Evolutionary conservation across 2,113 vertebrate genomes (phyloP), one percentile per base, ranked within the genome.

Genomic region (Pavo muticus): DNA sequence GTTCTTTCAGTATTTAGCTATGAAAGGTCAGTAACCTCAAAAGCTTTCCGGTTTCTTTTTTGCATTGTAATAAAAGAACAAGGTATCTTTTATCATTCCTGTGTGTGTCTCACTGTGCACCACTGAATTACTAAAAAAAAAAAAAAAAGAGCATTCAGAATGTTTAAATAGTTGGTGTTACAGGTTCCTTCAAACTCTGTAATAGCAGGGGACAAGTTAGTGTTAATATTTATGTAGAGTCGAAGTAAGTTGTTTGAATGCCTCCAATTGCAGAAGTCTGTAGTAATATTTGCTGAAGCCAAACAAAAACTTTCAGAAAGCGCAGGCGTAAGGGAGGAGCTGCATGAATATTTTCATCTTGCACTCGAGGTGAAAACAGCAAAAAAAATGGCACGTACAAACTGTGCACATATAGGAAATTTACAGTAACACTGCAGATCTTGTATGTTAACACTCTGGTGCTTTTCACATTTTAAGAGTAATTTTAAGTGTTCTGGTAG

Each of bases 281-380:
- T 23, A 45, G 83, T 67, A 91, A 77, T 94, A 84, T 95, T 95
- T 96, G 75, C 69, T 77, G 83, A 93, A 93, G 92, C 64, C 79
- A 93, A 88, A 86, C 42, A 80, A 71, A 91, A 88, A 16, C 68
- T 59, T 59, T 2, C 32, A 60, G 72, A 35, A 86, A 92, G 83
- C 65, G 47, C 25, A 59, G 83, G n/a, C 85, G 84, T 67, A 80
- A 90, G 68, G 93, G 75, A 80, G 85, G 67, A 80, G 45, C 60
- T 0, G 0, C 5, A 10, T 42, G 47, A 4, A 0, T 10, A 50
- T 39, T 91, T 93, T 71, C 39, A 71, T 86, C 50, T 71, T 70
- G 68, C 63, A 32, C 40, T 27, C 15, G 56, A 83, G 60, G 64
- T 50, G 39, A 80, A 90, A 90, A 63, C 7, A n/a, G 87, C 69